Percentiles rank a stretch among this genome's conserved stretches.
Evolutionary conservation across 2,888 invertebrate species (phyloP).

Genomic region (Congeria kusceri): DNA sequence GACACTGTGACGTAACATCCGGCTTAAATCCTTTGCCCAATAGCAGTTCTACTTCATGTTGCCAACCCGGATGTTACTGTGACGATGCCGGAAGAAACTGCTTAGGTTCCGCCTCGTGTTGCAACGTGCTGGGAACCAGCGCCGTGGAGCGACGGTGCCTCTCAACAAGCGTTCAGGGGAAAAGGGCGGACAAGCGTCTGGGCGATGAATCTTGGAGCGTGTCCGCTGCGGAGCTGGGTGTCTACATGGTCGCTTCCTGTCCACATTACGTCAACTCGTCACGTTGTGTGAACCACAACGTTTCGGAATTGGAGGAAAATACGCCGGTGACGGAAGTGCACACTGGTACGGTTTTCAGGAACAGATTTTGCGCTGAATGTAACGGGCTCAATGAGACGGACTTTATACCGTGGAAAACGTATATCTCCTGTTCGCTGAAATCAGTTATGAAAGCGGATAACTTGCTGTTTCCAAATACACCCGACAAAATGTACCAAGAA

Average conservation of each 20-base stretch:
- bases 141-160: slow-evolving; percentile 10
- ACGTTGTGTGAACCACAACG: slow-evolving; percentile 34
- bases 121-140: background rate
- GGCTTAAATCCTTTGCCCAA: too few relatives aligned
- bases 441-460: slow-evolving; percentile 38
- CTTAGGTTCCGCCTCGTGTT: background rate
- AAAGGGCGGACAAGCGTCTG: slow-evolving; percentile 1
- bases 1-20: too few relatives aligned
- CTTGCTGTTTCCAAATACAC: slow-evolving; percentile 43
- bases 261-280: slow-evolving; percentile 15
- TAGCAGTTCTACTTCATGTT: background rate
- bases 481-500: slow-evolving; percentile 27
- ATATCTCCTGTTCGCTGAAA: slow-evolving; percentile 36
- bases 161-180: slow-evolving; percentile 17
- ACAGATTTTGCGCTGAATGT: slow-evolving; percentile 49
- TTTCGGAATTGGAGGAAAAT: slow-evolving; percentile 20
- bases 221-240: slow-evolving; percentile 22
- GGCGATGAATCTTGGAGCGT: background rate
- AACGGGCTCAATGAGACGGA: slow-evolving; percentile 20
- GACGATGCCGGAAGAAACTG: background rate
- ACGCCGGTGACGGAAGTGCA: slow-evolving; percentile 22
- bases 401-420: slow-evolving; percentile 41
- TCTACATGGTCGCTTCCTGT: slow-evolving; percentile 31
- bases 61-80: slow-evolving; percentile 1
- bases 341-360: slow-evolving; percentile 35